Base-by-base conservation (phyloP, 2,113 vertebrate genomes). In the Tachycineta bicolor region DNA sequence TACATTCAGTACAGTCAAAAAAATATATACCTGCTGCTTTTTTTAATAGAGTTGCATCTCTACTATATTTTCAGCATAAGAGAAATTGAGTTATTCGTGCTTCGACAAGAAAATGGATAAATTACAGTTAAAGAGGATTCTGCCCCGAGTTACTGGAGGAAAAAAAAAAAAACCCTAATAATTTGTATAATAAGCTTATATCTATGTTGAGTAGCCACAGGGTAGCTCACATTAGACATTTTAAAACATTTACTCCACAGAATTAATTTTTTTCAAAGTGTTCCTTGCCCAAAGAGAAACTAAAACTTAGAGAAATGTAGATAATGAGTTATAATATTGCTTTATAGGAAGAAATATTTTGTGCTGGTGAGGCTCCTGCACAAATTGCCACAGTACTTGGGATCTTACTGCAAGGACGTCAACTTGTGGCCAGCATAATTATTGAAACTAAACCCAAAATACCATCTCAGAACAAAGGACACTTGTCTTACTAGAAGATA, bases 41-140 rank as follows among this genome's bases (percentile, higher is more conserved):
- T 74, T 94, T 89, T 55, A 87, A 86, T 79, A 79, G 78, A 93
- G 65, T 14, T 43, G 18, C 53, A 59, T 71, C 24, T 86, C 29
- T 55, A 12, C 46, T 78, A 0, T n/a, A 59, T 76, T 80, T 85
- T 52, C 39, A 37, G 17, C 43, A 25, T 33, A 67, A 73, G 43
- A 69, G 26, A 79, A 83, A 60, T 53, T 11, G 74, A 86, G 18
- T 52, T 83, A 59, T 64, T 95, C 50, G 19, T 77, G 71, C 33
- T 53, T 92, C 41, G 73, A 58, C 64, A 71, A 69, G 91, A 76
- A 93, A 77, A 87, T 15, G 4, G 70, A 44, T 65, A 83, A 90
- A 73, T 92, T 96, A 47, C 77, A 87, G 50, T 80, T 88, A 46
- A 17, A 70, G 50, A 28, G 75, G 90, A 74, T 86, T 86, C 83